Base-by-base conservation (phyloP, 2,113 vertebrate genomes). In the Rostratula benghalensis region DNA sequence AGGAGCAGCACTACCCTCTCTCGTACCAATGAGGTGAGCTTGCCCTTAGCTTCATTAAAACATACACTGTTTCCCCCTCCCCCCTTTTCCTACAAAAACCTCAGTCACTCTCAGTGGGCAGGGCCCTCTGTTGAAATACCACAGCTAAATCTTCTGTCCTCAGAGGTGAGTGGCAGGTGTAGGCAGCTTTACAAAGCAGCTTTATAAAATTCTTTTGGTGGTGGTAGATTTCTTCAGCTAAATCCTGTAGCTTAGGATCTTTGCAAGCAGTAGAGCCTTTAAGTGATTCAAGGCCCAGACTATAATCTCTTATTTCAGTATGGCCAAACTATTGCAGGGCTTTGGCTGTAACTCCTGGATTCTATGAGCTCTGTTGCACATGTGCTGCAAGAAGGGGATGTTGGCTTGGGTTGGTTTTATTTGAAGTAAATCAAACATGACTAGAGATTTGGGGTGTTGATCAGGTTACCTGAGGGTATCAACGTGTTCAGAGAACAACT, bases 21-120 rank as follows among this genome's bases (percentile, higher is more conserved):
- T 33, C 20, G 28, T 2, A 23, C 46, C 21, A 21, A 14, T 4
- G 1, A 27, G 5, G 35, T 0, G 5, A 28, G 50, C 60, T 65
- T 45, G 51, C 23, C 37, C 28, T 63, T n/a, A 27, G n/a, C 77
- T 41, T 59, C 56, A 11, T 43, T 79, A 69, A 56, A 77, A 64
- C 23, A 48, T 24, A n/a, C n/a, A 7, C 0, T 7, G 21, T 12
- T 10, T n/a, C 53, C 31, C 53, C 31, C 12, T 6, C 2, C 20
- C 10, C 46, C 23, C 19, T 43, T 65, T 65, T 65, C 43, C 35
- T 31, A 30, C 41, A 43, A 43, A 31, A 82, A n/a, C 45, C 39
- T 39, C 39, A 11, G 39, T 91, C 64, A 60, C 53, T 77, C 39
- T 7, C 21, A 28, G 22, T 20, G 61, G 41, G 33, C 5, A 57